Evolutionary conservation across 2,888 invertebrate species (phyloP), one percentile per base, ranked within the genome.

Genomic region (Zootermopsis nevadensis): DNA sequence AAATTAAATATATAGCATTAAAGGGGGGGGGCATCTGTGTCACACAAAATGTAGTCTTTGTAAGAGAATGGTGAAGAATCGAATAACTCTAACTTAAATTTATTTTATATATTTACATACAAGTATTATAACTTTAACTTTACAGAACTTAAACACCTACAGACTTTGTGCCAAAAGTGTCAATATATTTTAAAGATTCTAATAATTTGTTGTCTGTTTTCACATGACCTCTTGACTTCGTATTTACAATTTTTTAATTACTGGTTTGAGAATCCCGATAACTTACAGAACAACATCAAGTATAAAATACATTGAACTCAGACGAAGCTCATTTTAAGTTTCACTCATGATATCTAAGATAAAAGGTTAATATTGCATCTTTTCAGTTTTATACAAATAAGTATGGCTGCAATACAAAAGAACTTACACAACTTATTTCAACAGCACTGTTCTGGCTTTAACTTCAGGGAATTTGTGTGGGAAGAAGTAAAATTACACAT

Each of bases 341-440:
- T 33, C 38, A 74, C 38, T 74, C n/a, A 24, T 42, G 74, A 74
- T n/a, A 74, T 74, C 24, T n/a, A 27, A 35, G 24, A 74, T 74
- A 42, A 74, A n/a, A 69, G 15, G 42, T 42, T 12, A 42, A 15
- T 42, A 4, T 10, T 38, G 6, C 38, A 10, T 38, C 38, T 10
- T 10, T 10, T 10, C 38, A 38, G 10, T 8, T 38, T 8, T 38
- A 38, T 38, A 38, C 10, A 72, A 35, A 33, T 74, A n/a, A 74
- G 15, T 38, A n/a, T 42, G 42, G 42, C 42, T 42, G 19, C 7
- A 38, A 24, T 74, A 24, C 74, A 74, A n/a, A 22, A 38, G 38
- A 12, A n/a, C n/a, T 74, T 74, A n/a, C 69, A 69, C 33, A 0
- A 74, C 38, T 67, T 69, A 33, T 69, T 7, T 33, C 19, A 69